Percentiles rank a stretch among this genome's conserved stretches.
Evolutionary conservation across 2,888 invertebrate species (phyloP).

Genomic region (Philaethria dido): DNA sequence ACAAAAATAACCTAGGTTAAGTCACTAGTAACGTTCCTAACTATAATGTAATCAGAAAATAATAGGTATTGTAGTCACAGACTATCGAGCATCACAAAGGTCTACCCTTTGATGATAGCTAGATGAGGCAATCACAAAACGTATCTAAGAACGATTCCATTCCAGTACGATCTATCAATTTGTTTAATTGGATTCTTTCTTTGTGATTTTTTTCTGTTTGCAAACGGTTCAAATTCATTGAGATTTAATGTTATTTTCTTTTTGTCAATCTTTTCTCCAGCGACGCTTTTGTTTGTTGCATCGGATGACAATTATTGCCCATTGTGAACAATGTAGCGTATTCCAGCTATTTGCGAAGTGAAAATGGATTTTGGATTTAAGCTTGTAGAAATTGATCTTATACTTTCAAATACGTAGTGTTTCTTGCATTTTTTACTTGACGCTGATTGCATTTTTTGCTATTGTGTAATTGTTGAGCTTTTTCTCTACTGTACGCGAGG

Average conservation of each 20-base stretch:
- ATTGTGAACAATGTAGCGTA: constrained; percentile 23
- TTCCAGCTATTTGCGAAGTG: constrained; percentile 19
- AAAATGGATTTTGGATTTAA: constrained; percentile 11
- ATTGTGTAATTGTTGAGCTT: neutral
- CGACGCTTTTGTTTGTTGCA: constrained; percentile 46
- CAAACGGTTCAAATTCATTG: constrained; percentile 64
- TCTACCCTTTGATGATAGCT: constrained; percentile 67
- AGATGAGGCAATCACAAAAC: constrained; percentile 73
- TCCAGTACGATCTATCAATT: constrained; percentile 72
- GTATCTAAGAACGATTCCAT: constrained; percentile 52
- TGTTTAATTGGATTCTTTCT: constrained; percentile 79
- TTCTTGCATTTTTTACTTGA: neutral
- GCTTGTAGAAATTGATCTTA: constrained; percentile 9
- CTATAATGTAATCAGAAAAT: neutral
- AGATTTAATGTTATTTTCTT: constrained; percentile 66
- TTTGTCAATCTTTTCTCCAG: constrained; percentile 51
- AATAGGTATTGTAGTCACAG: neutral
- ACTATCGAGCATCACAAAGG: constrained; percentile 53
- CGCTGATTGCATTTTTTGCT: constrained; percentile 9
- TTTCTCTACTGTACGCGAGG: neutral
- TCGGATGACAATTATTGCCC: constrained; percentile 47
- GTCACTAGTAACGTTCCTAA: neutral
- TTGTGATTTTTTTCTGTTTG: constrained; percentile 68
- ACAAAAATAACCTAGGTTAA: neutral
- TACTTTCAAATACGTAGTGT: neutral